phyloP scores from a whole-genome alignment of 2,888 invertebrate genomes.

The Tenthredo mesomela region DNA sequence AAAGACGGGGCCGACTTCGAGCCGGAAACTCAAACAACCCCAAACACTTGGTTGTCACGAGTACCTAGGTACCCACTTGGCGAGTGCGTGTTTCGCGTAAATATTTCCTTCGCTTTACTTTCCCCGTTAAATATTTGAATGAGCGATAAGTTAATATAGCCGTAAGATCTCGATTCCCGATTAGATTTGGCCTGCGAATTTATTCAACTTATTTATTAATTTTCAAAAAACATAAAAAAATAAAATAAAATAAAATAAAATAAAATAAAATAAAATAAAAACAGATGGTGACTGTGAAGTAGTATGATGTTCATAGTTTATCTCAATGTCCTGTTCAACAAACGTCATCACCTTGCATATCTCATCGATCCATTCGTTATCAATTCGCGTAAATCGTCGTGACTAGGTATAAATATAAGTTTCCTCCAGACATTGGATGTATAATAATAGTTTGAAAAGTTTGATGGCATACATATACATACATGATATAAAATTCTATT shows the following conservation, averaged over 20 bases:
- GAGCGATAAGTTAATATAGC: neutral
- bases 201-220: neutral
- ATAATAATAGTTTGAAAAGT: neutral
- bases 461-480: neutral
- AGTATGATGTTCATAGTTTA: neutral
- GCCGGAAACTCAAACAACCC: conserved; percentile 41
- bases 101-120: conserved; percentile 19
- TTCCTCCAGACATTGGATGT: neutral
- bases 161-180: neutral
- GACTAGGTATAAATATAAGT: neutral
- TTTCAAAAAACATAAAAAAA: neutral
- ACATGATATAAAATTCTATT: neutral
- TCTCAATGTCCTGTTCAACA: conserved; percentile 32
- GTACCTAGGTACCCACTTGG: neutral
- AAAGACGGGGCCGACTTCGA: conserved; percentile 14
- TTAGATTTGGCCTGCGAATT: neutral
- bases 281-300: neutral
- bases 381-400: neutral
- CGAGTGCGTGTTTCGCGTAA: conserved; percentile 19
- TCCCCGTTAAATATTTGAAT: neutral
- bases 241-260: neutral
- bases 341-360: conserved; percentile 29
- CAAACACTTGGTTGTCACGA: conserved; percentile 43
- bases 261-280: neutral
- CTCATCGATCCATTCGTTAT: conserved; percentile 41